Percentiles rank a stretch among this genome's conserved stretches.
Evolutionary conservation across 2,888 invertebrate species (phyloP).

Genomic region (Cheilosia vulpina): DNA sequence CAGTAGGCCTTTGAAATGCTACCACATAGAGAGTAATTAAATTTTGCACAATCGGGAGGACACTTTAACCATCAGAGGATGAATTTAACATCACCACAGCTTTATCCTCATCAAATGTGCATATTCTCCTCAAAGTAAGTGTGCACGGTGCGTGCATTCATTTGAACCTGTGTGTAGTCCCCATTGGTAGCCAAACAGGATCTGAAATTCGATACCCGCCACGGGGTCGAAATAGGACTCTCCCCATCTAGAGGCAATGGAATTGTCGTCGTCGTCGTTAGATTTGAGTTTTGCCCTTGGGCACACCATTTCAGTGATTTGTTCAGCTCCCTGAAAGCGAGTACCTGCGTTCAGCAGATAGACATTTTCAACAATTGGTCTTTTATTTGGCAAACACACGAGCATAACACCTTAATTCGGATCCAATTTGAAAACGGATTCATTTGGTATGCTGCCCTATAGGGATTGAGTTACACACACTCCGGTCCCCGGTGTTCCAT

Average conservation of each 20-base stretch:
- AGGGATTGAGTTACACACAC: constrained; percentile 32
- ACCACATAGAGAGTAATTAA: not conserved
- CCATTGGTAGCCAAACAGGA: constrained; percentile 33
- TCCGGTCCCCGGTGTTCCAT: not conserved
- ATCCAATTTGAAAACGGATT: constrained; percentile 71
- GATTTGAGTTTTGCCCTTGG: constrained; percentile 42
- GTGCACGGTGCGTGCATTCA: not conserved
- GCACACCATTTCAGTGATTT: constrained; percentile 28
- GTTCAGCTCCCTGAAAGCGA: constrained; percentile 1
- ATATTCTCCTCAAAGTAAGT: constrained; percentile 42
- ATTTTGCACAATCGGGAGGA: constrained; percentile 20
- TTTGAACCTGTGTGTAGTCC: constrained; percentile 5
- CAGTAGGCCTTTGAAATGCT: too few species aligned
- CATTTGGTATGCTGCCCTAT: constrained; percentile 58
- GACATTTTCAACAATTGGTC: constrained; percentile 60
- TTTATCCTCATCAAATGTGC: constrained; percentile 50
- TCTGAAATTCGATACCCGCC: constrained; percentile 43
- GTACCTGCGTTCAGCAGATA: not conserved
- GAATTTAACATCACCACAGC: constrained; percentile 32
- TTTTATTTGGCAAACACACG: constrained; percentile 53
- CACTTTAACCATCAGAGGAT: constrained; percentile 33
- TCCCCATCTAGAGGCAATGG: constrained; percentile 1
- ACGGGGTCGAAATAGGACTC: constrained; percentile 30
- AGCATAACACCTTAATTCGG: constrained; percentile 70
- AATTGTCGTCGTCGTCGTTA: constrained; percentile 44